Conservation (phyloP, 2,113 vertebrate genomes). For the Potamarius usumacintae region DNA sequence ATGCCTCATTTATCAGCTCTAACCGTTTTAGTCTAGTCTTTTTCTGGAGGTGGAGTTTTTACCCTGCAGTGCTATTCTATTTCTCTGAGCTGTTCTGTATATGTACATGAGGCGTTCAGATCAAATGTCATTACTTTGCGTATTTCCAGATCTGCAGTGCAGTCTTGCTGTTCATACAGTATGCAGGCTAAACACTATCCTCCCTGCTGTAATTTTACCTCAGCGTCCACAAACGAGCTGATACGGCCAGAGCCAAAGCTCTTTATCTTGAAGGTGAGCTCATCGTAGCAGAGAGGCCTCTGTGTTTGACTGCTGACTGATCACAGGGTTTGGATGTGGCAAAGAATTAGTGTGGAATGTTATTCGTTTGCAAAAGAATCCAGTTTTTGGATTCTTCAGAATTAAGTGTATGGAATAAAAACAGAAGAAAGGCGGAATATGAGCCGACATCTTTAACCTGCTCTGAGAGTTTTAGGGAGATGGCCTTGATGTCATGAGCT, state of each 20-base stretch:
- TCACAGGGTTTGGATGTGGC: background rate
- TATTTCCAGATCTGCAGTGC: slow-evolving; percentile 30
- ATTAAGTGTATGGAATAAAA: too few species aligned
- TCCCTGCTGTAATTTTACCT: slow-evolving; percentile 65
- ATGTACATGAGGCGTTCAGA: background rate
- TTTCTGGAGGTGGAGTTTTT: background rate
- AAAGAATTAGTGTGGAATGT: background rate
- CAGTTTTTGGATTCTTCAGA: background rate
- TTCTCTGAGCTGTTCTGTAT: background rate
- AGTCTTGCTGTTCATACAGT: background rate
- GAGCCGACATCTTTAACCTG: slow-evolving; percentile 83
- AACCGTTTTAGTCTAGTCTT: background rate
- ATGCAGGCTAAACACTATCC: background rate
- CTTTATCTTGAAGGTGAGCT: slow-evolving; percentile 82
- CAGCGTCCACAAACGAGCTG: slow-evolving; percentile 77
- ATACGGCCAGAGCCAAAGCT: slow-evolving; percentile 72
- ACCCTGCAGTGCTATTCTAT: background rate
- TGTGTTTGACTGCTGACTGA: background rate
- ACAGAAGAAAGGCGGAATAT: slow-evolving; percentile 60
- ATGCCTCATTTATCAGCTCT: background rate
- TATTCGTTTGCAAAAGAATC: background rate
- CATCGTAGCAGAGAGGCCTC: background rate
- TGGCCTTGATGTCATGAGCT: slow-evolving; percentile 87
- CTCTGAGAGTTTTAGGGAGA: slow-evolving; percentile 86
- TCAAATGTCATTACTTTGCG: slow-evolving; percentile 17